These are phyloP conservation scores for Hyla sarda DNA, from an alignment of 2,113 vertebrate species.

Conservation along the genomic window DNA sequence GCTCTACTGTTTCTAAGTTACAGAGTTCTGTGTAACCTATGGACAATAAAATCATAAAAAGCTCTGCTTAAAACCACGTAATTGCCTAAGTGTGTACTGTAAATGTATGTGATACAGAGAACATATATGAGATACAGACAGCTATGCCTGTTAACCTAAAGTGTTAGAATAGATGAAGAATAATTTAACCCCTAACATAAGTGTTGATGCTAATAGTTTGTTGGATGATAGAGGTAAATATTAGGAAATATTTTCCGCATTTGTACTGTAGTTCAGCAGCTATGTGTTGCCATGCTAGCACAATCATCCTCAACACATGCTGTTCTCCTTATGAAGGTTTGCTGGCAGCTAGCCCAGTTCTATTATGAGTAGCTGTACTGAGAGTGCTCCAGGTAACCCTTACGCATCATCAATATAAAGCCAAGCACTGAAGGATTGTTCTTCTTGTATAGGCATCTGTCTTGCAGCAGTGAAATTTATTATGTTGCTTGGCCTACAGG, in stretches of 20 bases:
- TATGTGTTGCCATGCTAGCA: constrained; percentile 12
- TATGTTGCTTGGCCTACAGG: not conserved
- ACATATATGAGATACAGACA: too few species aligned
- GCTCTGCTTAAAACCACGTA: too few species aligned
- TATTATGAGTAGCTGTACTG: constrained; percentile 32
- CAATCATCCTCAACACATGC: constrained; percentile 28
- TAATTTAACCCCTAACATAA: not conserved
- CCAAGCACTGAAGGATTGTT: not conserved
- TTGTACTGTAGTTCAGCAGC: not conserved
- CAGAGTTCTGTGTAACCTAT: too few species aligned
- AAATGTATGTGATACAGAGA: too few species aligned
- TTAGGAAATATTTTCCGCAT: not conserved
- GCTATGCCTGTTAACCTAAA: not conserved
- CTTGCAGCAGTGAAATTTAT: not conserved
- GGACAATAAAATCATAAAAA: too few species aligned
- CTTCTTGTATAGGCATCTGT: constrained; percentile 19
- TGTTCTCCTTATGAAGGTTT: constrained; percentile 44
- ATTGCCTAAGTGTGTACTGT: too few species aligned
- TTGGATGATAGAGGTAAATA: not conserved
- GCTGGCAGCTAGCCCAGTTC: constrained; percentile 29
- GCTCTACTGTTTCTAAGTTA: too few species aligned
- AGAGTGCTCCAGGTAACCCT: constrained; percentile 27
- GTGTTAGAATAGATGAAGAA: not conserved
- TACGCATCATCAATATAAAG: constrained; percentile 20
- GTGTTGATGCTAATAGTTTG: too few species aligned